These are phyloP conservation scores for Aphelenchoides bicaudatus DNA, from an alignment of 2,888 invertebrate genomes.

Conservation along the genomic window DNA sequence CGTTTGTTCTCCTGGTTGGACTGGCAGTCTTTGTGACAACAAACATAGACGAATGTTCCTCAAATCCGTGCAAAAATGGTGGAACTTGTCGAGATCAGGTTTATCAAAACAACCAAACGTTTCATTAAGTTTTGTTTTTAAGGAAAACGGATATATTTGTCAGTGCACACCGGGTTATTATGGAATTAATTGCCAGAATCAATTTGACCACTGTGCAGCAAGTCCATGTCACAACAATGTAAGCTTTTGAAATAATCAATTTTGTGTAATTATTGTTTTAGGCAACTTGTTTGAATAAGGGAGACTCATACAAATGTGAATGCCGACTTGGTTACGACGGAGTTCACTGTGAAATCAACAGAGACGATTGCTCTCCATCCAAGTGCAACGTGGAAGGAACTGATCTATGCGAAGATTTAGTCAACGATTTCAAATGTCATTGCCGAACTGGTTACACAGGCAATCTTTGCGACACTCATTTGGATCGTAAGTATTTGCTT, in stretches of 20 bases:
- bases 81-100: constrained; percentile 81
- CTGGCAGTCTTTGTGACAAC: constrained; percentile 65
- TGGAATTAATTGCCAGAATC: constrained; percentile 79
- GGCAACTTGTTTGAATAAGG: constrained; percentile 76
- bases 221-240: constrained; percentile 63
- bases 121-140: constrained; percentile 6
- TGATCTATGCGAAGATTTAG: constrained; percentile 78
- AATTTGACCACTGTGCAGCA: constrained; percentile 83
- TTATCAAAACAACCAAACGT: constrained; percentile 14
- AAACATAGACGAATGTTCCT: constrained; percentile 80
- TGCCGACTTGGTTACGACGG: constrained; percentile 90
- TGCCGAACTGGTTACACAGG: constrained; percentile 86
- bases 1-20: constrained; percentile 80
- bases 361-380: constrained; percentile 75
- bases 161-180: constrained; percentile 89
- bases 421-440: constrained; percentile 70
- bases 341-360: constrained; percentile 77
- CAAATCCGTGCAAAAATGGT: constrained; percentile 83
- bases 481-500: no score
- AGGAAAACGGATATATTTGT: constrained; percentile 69
- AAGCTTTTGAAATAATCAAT: no score
- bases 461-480: constrained; percentile 72
- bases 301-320: constrained; percentile 80
- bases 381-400: constrained; percentile 70
- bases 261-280: no score